phyloP scores from a whole-genome alignment of 2,888 invertebrate genomes.

The Amphimallon solstitiale region DNA sequence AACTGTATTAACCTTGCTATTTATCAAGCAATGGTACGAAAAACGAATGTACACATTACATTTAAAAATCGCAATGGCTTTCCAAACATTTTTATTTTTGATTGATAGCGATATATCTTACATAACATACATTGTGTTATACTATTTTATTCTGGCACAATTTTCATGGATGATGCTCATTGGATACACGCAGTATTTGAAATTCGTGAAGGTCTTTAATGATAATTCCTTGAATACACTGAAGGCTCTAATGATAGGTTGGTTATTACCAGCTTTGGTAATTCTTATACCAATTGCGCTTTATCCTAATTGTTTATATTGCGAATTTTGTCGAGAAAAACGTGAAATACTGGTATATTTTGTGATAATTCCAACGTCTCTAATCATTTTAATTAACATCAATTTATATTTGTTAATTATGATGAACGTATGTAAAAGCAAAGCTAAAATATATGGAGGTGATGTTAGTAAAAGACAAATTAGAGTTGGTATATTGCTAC shows the following conservation, averaged over 20 bases:
- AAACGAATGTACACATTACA: constrained; percentile 33
- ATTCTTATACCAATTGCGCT: constrained; percentile 24
- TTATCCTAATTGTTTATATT: constrained; percentile 26
- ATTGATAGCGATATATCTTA: constrained; percentile 31
- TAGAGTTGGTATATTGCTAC: constrained; percentile 23
- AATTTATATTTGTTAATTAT: constrained; percentile 27
- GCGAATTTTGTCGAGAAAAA: constrained; percentile 29
- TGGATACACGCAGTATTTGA: constrained; percentile 33
- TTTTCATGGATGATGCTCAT: constrained; percentile 37
- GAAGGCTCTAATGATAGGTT: constrained; percentile 22
- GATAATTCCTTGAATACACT: background rate
- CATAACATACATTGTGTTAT: constrained; percentile 30
- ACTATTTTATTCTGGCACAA: constrained; percentile 34
- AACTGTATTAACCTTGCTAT: constrained; percentile 7
- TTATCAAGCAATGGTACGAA: constrained; percentile 31
- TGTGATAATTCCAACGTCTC: constrained; percentile 31
- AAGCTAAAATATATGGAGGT: background rate
- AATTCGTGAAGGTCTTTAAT: constrained; percentile 31
- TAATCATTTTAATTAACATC: constrained; percentile 30
- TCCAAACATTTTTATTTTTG: constrained; percentile 32
- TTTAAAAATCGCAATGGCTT: constrained; percentile 32
- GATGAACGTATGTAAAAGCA: constrained; percentile 28
- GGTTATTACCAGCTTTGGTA: constrained; percentile 15
- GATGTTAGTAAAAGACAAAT: constrained; percentile 20
- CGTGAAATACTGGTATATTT: constrained; percentile 26